Conservation (phyloP, 1,140 invertebrate species). For the Zaprionus tsacasi region DNA sequence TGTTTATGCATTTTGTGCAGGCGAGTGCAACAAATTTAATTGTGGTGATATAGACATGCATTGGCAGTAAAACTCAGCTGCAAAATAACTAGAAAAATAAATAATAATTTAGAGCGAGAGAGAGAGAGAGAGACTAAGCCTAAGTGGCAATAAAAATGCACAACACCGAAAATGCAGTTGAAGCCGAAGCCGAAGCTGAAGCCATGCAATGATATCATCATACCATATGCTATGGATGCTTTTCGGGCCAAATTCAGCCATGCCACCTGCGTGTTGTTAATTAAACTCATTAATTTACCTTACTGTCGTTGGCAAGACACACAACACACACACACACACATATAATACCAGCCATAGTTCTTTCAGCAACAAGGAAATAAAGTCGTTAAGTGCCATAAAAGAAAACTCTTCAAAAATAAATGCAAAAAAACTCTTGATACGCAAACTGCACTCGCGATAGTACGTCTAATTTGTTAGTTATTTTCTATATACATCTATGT, state of each 20-base stretch:
- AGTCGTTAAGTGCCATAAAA: slow-evolving; percentile 45
- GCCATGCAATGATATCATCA: slow-evolving; percentile 68
- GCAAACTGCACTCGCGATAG: slow-evolving; percentile 62
- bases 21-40: slow-evolving; percentile 80
- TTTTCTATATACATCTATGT: slow-evolving; percentile 16
- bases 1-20: slow-evolving; percentile 81
- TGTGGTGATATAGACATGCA: slow-evolving; percentile 75
- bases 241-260: slow-evolving; percentile 11
- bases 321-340: slow-evolving; percentile 20
- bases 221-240: slow-evolving; percentile 33
- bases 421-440: slow-evolving; percentile 55
- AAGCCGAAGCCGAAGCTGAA: slow-evolving; percentile 47
- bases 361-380: slow-evolving; percentile 64
- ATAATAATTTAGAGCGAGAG: slow-evolving; percentile 26
- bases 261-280: slow-evolving; percentile 69
- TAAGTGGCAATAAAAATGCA: slow-evolving; percentile 81
- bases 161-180: slow-evolving; percentile 68
- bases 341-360: slow-evolving; percentile 29
- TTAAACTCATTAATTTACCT: slow-evolving; percentile 76
- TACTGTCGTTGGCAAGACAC: slow-evolving; percentile 60
- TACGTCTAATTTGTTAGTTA: slow-evolving; percentile 47
- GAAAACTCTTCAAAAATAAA: slow-evolving; percentile 15
- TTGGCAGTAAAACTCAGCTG: slow-evolving; percentile 71
- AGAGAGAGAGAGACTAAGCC: slow-evolving; percentile 36
- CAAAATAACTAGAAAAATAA: slow-evolving; percentile 34